phyloP scores from a whole-genome alignment of 2,888 invertebrate species.

The Hydriomena furcata region DNA sequence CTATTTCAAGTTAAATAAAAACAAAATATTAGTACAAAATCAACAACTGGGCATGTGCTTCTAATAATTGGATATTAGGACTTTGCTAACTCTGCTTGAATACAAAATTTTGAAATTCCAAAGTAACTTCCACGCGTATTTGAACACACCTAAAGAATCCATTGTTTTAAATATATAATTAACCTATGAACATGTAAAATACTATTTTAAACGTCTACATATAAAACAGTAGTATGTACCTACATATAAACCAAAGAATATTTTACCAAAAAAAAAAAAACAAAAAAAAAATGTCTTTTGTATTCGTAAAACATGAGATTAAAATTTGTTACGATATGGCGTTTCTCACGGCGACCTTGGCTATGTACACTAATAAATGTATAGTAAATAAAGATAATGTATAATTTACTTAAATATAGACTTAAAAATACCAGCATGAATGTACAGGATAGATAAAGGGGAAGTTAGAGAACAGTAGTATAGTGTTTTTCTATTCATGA shows the following conservation, averaged over 20 bases:
- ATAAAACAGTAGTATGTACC: too few relatives aligned
- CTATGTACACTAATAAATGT: constrained; percentile 52
- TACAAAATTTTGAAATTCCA: neutral
- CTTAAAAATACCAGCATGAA: constrained; percentile 3
- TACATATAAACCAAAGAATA: constrained; percentile 1
- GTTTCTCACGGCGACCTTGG: constrained; percentile 51
- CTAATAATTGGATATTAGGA: too few relatives aligned
- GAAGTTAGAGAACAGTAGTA: constrained; percentile 7
- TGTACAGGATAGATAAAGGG: constrained; percentile 15
- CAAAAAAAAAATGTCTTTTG: neutral
- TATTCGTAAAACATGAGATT: too few relatives aligned
- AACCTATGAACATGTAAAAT: too few relatives aligned
- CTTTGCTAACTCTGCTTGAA: too few relatives aligned
- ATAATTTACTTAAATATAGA: constrained; percentile 6
- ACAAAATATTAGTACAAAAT: too few relatives aligned
- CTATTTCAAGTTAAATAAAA: too few relatives aligned
- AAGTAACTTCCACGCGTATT: too few relatives aligned
- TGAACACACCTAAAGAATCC: too few relatives aligned
- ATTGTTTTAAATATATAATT: too few relatives aligned
- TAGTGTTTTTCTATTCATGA: constrained; percentile 3
- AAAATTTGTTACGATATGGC: neutral
- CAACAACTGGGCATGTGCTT: too few relatives aligned
- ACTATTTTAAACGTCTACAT: too few relatives aligned
- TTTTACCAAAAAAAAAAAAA: neutral
- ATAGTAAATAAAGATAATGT: constrained; percentile 40